Base-by-base conservation (phyloP, 2,888 invertebrate species). In the Pristionchus entomophagus region DNA sequence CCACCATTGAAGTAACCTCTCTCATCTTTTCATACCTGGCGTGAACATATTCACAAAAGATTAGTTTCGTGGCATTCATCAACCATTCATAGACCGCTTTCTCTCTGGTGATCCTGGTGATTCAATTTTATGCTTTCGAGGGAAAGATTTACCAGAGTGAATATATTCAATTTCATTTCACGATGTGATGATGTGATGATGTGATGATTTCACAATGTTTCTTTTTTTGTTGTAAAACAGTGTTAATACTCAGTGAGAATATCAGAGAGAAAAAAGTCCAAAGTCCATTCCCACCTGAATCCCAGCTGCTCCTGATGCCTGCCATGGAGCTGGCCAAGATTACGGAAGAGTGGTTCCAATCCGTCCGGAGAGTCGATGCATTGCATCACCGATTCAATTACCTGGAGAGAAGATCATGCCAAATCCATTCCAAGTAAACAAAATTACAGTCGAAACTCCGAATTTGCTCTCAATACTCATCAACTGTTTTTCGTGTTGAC, bases 281-380 rank as follows among this genome's bases (percentile, higher is more conserved):
- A n/a, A n/a, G n/a, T n/a, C n/a, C n/a, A n/a, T n/a, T 4, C 38
- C 29, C n/a, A 88, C 90, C 90, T 90, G 84, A 91, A 91, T 53
- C 91, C 91, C 14, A 90, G 86, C 41, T 91, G 89, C 51, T 91
- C 91, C 85, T 90, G 90, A 38, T 90, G 89, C 69, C 88, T 86
- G 3, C 89, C 90, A 78, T 91, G 91, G n/a, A 91, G 87, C 51
- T 89, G 89, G 14, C 91, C 91, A 22, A 91, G 78, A 62, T 91
- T 91, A 26, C 88, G 29, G 51, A 90, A 88, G 8, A 91, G 83
- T 2, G 90, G 88, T 29, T 91, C 90, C 6, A 91, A 53, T 29
- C 87, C 87, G 5, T 86, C 85, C 10, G 89, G 89, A 80, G 87
- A 87, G n/a, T 90, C 89, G 49, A 91, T 73, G 83, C 89, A 88